Evolutionary conservation across 2,113 vertebrate species (phyloP), one percentile per base, ranked within the genome.

Genomic region (Symphodus melops): DNA sequence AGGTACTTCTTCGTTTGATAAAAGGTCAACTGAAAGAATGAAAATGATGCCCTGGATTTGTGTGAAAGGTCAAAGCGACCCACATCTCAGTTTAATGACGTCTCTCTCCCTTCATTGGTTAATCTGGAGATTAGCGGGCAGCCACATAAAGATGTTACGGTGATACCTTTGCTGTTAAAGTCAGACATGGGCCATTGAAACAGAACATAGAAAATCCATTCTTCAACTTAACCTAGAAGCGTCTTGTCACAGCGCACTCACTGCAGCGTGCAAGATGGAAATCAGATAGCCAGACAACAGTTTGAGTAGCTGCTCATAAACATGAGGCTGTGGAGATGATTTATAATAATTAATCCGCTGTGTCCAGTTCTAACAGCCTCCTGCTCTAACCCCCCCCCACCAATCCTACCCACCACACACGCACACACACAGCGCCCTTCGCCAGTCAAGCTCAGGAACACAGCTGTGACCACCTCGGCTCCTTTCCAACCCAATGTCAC

Each of bases 291-390:
- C 55, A 72, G 61, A 62, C 84, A 81, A 79, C 87, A 49, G 65
- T 77, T 73, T 65, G 56, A 79, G 46, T 65, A 66, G 78, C 61
- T 77, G 73, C 69, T n/a, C 74, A 68, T 90, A 81, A 90, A 89
- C 81, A 88, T 80, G 79, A 74, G 85, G 65, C 68, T 84, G 58
- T 68, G 58, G 85, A 88, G 67, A 90, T 91, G 86, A 92, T 93
- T 93, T 91, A 92, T 89, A 56, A 82, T 92, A 91, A 93, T 93
- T 92, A 94, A 95, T 94, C 92, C 79, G 41, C 70, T 77, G 72
- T 75, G 75, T 92, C 86, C 91, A 74, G 87, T 84, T 72, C 48
- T 62, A 72, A 77, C 69, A 69, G 42, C 74, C 68, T 70, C 59
- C 58, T 23, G n/a, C 61, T 81, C 74, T 74, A 68, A 76, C 72